These are phyloP conservation scores for Cheilinus undulatus DNA, from an alignment of 2,113 vertebrate species.

Conservation along the genomic window DNA sequence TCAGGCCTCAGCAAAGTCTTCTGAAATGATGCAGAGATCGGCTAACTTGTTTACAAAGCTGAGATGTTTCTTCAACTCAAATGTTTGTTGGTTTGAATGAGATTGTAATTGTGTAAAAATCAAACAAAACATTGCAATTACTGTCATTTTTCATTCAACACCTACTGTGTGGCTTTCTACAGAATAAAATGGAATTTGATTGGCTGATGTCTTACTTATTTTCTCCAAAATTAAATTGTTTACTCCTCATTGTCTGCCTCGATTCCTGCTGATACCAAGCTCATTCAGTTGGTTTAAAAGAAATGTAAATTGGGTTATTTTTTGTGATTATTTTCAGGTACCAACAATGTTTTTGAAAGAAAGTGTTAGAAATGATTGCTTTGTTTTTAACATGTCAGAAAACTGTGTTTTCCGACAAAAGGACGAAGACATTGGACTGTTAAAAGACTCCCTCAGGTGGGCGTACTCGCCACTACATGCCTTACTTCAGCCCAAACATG, in stretches of 20 bases:
- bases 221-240: slow-evolving; percentile 36
- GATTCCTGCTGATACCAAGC: slow-evolving; percentile 14
- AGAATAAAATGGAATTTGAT: slow-evolving; percentile 31
- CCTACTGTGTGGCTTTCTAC: slow-evolving; percentile 11
- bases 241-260: background rate
- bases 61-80: background rate
- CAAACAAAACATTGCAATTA: background rate
- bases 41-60: background rate
- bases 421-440: background rate
- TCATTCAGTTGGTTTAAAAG: slow-evolving; percentile 5
- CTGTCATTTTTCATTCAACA: slow-evolving; percentile 9
- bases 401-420: background rate
- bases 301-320: slow-evolving; percentile 18
- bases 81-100: background rate
- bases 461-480: too few relatives aligned
- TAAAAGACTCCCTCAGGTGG: background rate
- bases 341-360: too few relatives aligned
- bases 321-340: background rate
- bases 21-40: slow-evolving; percentile 15
- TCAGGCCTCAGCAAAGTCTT: slow-evolving; percentile 20
- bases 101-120: background rate
- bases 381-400: too few relatives aligned
- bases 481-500: too few relatives aligned
- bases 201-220: slow-evolving; percentile 41
- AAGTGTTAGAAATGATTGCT: background rate